Evolutionary conservation across 2,888 invertebrate genomes (phyloP), one percentile per base, ranked within the genome.

Genomic region (Zeuzera pyrina): DNA sequence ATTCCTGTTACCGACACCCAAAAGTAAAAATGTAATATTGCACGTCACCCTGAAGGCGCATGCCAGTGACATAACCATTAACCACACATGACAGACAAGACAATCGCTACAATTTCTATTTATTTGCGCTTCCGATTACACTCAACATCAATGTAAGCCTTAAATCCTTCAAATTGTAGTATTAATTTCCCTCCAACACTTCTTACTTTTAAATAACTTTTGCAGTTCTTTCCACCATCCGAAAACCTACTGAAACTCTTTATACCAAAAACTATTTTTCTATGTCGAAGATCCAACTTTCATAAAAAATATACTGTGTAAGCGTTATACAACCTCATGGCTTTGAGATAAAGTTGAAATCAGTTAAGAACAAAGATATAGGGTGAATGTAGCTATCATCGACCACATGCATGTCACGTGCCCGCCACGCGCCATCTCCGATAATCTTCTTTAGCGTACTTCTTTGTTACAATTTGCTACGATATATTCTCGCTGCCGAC

Each of bases 181-280:
- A 83, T 81, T 79, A 70, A 78, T 83, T 83, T 79, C 77, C 61
- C 77, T 79, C 77, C 63, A 61, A 81, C 81, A 78, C 79, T 76
- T 77, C 77, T 76, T 74, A 69, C 50, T 72, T 72, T 70, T 65
- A 63, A 68, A 46, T 58, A 63, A 73, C 59, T 56, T 63, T 66
- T 42, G 39, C 35, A 29, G 35, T 16, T 29, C 34, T 33, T 29
- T 27, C 14, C 4, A n/a, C 3, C 34, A 45, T 5, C 15, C 34
- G 13, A 60, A 61, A 52, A 41, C 40, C 32, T 7, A 43, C 45
- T 49, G 16, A 47, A 56, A 41, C 14, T 2, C n/a, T 10, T 29
- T 24, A 3, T 0, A 21, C 43, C 57, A 70, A 36, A 53, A 49
- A 31, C 38, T 37, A 47, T 54, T 63, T 59, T 58, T 29, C 41